Evolutionary conservation across 1,140 invertebrate genomes (phyloP), one percentile per base, ranked within the genome.

Genomic region (Bombus superbus): DNA sequence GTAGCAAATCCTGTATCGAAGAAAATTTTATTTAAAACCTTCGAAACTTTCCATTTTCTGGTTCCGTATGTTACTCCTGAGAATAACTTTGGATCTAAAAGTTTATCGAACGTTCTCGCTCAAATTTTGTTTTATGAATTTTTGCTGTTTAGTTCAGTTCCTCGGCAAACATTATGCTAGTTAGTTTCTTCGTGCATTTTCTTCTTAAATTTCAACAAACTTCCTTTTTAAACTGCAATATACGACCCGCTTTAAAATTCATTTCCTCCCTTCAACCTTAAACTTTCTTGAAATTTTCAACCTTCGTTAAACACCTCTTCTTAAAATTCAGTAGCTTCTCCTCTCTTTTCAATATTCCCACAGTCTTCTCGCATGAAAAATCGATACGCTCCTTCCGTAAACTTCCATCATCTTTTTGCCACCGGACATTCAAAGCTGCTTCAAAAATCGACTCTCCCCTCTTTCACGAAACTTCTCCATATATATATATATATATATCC

Each of bases 261-360:
- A 71, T 71, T 42, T 42, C 25, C 38, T 4, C 11, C 25, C 28
- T 13, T 15, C 28, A n/a, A 71, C 38, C 25, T 71, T 38, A 25
- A 38, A 38, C 35, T 69, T 71, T n/a, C 69, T 9, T 15, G 38
- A 28, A 71, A 71, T 42, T 71, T 71, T 71, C 69, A 42, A 42
- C 69, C 38, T 71, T 71, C 69, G 69, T 71, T 71, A 71, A 71
- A 71, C 69, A 42, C 40, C 40, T 2, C 25, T 28, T 35, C 73
- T 47, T 44, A 53, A 53, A 44, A 53, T 75, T 75, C 73, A 57
- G 66, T 18, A 32, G 28, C 25, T 66, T 13, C n/a, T 8, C 5
- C 15, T 15, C 62, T 64, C 25, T 53, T 75, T 53, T 32, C n/a
- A 71, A 71, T 71, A 42, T 69, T 40, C 38, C 11, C 9, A 4